Evolutionary conservation across 2,113 vertebrate genomes (phyloP).

Genomic region (Poeciliopsis turrubarensis): DNA sequence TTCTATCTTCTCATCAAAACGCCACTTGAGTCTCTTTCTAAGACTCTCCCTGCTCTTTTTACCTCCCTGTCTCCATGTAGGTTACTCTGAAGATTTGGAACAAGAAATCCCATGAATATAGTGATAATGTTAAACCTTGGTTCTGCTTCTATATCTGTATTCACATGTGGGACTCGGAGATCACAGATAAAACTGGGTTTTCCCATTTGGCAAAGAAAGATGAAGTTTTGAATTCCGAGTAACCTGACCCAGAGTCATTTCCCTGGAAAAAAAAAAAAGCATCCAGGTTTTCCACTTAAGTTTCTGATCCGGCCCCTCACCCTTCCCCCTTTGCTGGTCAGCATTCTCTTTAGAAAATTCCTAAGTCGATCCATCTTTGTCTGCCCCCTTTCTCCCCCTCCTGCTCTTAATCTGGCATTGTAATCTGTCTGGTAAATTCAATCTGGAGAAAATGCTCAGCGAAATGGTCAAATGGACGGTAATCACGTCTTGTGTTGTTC

Average conservation of each 20-base stretch:
- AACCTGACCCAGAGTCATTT: constrained; percentile 40
- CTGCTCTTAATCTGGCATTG: constrained; percentile 56
- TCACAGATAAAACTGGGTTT: constrained; percentile 22
- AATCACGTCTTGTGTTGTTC: constrained; percentile 51
- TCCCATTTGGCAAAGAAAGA: constrained; percentile 18
- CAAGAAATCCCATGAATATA: constrained; percentile 9
- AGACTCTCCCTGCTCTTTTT: constrained; percentile 31
- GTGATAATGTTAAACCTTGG: not conserved
- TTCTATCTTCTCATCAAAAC: constrained; percentile 38
- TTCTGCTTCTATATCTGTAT: constrained; percentile 14
- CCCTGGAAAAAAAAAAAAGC: constrained; percentile 42
- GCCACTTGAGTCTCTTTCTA: constrained; percentile 30
- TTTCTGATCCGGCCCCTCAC: constrained; percentile 39
- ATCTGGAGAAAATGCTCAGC: constrained; percentile 50
- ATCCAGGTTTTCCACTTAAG: constrained; percentile 39
- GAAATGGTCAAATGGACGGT: constrained; percentile 50
- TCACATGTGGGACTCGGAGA: not conserved
- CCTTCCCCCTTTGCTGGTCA: not conserved
- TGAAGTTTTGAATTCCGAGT: constrained; percentile 43
- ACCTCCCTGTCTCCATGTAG: constrained; percentile 4
- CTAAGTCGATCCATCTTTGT: constrained; percentile 39
- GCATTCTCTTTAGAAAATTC: constrained; percentile 28
- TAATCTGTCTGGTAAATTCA: constrained; percentile 74
- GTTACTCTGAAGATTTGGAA: constrained; percentile 21
- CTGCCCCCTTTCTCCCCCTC: constrained; percentile 12